phyloP scores from a whole-genome alignment of 1,140 invertebrate species.

The Diuraphis noxia region DNA sequence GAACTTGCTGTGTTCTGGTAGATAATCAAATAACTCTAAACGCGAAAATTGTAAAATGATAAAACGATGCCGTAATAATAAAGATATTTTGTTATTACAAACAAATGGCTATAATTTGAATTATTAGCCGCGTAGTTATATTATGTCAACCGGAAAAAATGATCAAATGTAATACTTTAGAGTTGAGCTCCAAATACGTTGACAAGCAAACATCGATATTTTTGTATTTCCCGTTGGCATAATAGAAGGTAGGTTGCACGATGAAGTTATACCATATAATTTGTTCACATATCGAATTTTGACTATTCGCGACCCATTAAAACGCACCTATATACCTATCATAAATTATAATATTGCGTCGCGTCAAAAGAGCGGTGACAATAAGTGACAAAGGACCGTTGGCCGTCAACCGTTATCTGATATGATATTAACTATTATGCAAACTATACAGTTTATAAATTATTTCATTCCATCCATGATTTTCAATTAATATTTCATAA shows the following conservation, averaged over 20 bases:
- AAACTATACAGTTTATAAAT: neutral
- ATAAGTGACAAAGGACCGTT: neutral
- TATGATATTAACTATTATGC: neutral
- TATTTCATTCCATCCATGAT: neutral
- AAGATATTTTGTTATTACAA: neutral
- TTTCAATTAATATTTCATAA: neutral
- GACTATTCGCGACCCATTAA: neutral
- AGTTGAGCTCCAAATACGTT: neutral
- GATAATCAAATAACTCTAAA: neutral
- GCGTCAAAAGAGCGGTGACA: neutral
- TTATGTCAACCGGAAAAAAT: neutral
- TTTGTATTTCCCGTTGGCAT: neutral
- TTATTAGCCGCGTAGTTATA: too few relatives aligned
- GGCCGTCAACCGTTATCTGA: neutral
- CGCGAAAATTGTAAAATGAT: neutral
- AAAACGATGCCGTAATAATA: neutral
- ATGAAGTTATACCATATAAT: neutral
- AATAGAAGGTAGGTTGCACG: neutral
- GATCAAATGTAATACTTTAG: neutral
- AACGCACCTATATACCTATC: neutral
- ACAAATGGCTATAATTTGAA: neutral
- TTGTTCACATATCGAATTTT: too few relatives aligned
- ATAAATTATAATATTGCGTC: neutral
- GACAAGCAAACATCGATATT: neutral
- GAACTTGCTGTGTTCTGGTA: neutral